Evolutionary conservation across 2,113 vertebrate species (phyloP), one percentile per base, ranked within the genome.

Genomic region (Tretioscincus oriximinensis): DNA sequence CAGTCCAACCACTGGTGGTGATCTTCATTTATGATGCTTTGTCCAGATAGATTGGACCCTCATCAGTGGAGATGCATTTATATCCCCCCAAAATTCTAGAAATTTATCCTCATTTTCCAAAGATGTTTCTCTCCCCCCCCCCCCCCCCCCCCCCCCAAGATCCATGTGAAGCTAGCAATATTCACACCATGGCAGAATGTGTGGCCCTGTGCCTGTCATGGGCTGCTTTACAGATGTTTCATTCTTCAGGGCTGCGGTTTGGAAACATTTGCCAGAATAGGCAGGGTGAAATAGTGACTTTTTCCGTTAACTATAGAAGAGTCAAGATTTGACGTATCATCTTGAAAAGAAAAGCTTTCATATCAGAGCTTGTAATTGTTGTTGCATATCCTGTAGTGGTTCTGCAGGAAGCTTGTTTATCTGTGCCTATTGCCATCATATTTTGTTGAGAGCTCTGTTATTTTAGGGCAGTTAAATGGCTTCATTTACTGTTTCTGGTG

Each of bases 381-480:
- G 72, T 22, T 54, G 0, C 28, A 0, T 73, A 49, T 47, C 28
- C 66, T 71, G 12, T 72, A 49, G 14, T 67, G 22, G 12, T 51
- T 83, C 29, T 70, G 5, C 7, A 72, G 60, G 16, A 67, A 81
- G 11, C 82, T 41, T 80, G 21, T 77, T 35, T 61, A 76, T 79
- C 63, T 24, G 24, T 77, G 14, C 7, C 64, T 31, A 54, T 18
- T 18, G 0, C 18, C 60, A 71, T 21, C 18, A 1, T 29, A 11
- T 3, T 11, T 68, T 12, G 7, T 76, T 47, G 21, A 14, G 47
- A 76, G 58, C 70, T n/a, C 35, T n/a, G 12, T 63, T 63, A 18
- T 41, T 68, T 69, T 54, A 76, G 26, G 29, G 26, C 47, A 49
- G 58, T 20, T 29, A 41, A 63, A 35, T 35, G n/a, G 80, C 54